Evolutionary conservation across 2,113 vertebrate genomes (phyloP).

Genomic region (Gavialis gangeticus): DNA sequence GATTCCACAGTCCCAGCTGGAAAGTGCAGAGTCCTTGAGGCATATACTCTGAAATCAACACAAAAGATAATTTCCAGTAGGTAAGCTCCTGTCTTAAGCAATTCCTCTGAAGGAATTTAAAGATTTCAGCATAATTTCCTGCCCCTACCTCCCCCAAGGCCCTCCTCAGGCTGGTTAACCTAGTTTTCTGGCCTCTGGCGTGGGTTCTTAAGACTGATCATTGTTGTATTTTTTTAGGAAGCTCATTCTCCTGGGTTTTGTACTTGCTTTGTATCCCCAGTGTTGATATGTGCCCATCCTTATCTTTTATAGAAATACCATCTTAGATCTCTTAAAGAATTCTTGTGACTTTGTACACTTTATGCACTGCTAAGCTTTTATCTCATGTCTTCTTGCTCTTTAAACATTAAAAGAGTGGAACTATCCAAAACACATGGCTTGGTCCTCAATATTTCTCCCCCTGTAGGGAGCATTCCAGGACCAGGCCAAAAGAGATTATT

Average conservation of each 20-base stretch:
- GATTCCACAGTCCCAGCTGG: neutral
- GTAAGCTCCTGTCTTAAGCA: neutral
- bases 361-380: neutral
- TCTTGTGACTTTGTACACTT: neutral
- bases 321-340: neutral
- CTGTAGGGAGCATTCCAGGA: too few relatives aligned
- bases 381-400: neutral
- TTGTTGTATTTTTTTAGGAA: neutral
- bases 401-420: neutral
- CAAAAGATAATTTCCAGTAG: neutral
- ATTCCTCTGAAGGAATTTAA: neutral
- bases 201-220: neutral
- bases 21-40: neutral
- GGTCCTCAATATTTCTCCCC: neutral
- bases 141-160: too few relatives aligned
- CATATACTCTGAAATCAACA: neutral
- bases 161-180: rapidly evolving
- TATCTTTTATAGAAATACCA: neutral
- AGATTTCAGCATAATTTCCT: neutral
- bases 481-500: neutral
- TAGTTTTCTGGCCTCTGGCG: neutral
- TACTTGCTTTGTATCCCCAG: neutral
- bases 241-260: neutral
- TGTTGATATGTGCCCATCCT: neutral
- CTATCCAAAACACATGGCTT: neutral